Evolutionary conservation across 1,140 invertebrate genomes (phyloP), one percentile per base, ranked within the genome.

Genomic region (Drosophila trapezifrons): DNA sequence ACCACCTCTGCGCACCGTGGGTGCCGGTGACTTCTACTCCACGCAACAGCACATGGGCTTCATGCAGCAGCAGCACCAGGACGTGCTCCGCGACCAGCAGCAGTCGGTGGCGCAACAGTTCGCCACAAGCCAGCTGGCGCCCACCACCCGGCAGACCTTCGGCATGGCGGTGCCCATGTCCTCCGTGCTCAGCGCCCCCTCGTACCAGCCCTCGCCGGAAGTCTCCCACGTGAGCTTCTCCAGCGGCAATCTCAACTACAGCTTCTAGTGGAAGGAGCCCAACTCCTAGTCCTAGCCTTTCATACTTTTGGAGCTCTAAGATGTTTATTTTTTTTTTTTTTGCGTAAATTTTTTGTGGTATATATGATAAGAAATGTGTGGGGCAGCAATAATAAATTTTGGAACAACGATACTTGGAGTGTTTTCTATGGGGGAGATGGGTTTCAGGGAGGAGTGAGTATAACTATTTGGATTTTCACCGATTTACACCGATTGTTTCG

Each of bases 221-320:
- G 90, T 91, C 15, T 91, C 90, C n/a, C 81, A 81, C 25, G 90
- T 91, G 8, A 90, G 75, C 42, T 91, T 80, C 75, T 72, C 57
- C 10, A 90, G 90, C 35, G 90, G 90, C 62, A 86, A 89, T 35
- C 70, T 91, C 15, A 77, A 59, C 45, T 91, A 91, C 38, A 91
- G 65, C 25, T 91, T 91, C 47, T 91, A 75, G 8, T 4, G 15
- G 6, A 22, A 1, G 3, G 4, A 7, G 2, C 15, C 9, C 8
- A 32, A 10, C 29, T 32, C 8, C 10, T 22, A 9, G 46, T 8
- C 15, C 17, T 55, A 46, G 38, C 35, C 40, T 32, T 64, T 9
- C 13, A 13, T 17, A 65, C 17, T 9, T 49, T 40, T 40, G 1
- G 18, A 12, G 35, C 18, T 18, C 12, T 58, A 58, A 20, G 13